Percentiles rank a stretch among this genome's conserved stretches.
These are phyloP conservation scores for Pimephales promelas DNA, from an alignment of 2,113 vertebrate genomes.

Conservation along the genomic window DNA sequence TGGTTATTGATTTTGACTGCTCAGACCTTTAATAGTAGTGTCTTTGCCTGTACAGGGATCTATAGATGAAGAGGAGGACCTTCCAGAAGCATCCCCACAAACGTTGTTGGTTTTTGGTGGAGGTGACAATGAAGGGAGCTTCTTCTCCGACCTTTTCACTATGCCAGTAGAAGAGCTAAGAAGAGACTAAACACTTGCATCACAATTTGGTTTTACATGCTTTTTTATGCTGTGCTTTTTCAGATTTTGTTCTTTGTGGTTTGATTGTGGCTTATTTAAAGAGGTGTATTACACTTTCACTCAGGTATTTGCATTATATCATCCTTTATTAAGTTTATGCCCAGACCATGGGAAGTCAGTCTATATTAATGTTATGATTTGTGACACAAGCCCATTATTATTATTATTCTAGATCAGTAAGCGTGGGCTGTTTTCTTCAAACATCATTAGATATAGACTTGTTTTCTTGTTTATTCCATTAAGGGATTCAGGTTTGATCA, in stretches of 20 bases:
- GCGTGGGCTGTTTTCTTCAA: neutral
- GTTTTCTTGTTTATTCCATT: neutral
- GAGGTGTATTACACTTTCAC: neutral
- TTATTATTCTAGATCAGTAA: neutral
- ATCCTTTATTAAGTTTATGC: neutral
- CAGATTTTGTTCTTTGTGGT: neutral
- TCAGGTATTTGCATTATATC: conserved; percentile 5
- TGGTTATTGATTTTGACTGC: neutral
- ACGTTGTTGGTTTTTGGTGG: conserved; percentile 72
- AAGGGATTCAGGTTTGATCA: neutral
- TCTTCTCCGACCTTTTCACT: conserved; percentile 71
- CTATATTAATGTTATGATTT: neutral
- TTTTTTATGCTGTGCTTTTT: neutral
- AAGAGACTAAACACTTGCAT: conserved; percentile 22
- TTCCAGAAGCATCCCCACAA: conserved; percentile 17
- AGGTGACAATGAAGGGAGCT: conserved; percentile 75
- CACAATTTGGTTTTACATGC: conserved; percentile 8
- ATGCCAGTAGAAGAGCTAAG: conserved; percentile 66
- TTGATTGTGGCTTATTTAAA: neutral
- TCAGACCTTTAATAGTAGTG: neutral
- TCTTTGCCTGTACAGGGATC: conserved; percentile 42
- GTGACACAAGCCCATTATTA: neutral
- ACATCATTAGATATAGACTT: neutral
- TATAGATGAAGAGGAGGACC: conserved; percentile 19
- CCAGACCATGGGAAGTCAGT: neutral